Evolutionary conservation across 2,113 vertebrate genomes (phyloP).

Genomic region (Myiozetetes cayanensis): DNA sequence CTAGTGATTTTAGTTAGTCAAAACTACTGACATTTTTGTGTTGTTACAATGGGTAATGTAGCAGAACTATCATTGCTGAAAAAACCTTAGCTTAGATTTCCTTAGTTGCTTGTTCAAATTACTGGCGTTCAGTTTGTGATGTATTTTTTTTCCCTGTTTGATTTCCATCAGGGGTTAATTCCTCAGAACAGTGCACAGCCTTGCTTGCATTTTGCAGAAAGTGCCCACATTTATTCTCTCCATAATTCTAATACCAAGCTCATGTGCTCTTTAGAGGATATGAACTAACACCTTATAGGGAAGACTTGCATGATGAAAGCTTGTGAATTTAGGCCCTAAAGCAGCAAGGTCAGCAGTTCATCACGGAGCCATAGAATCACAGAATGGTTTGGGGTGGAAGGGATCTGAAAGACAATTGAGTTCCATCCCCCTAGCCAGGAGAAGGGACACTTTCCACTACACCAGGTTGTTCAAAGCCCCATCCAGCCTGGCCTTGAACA

Average conservation of each 20-base stretch:
- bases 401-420: accelerated
- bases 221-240: background rate
- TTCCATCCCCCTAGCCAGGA: background rate
- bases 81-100: background rate
- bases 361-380: background rate
- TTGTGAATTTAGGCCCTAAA: background rate
- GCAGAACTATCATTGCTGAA: background rate
- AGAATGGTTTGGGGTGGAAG: background rate
- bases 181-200: background rate
- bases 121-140: background rate
- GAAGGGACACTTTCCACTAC: background rate
- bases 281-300: background rate
- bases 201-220: background rate
- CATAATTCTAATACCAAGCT: background rate
- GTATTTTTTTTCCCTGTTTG: background rate
- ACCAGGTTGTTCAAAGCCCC: background rate
- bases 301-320: background rate
- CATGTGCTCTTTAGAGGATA: background rate
- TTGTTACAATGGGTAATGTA: background rate
- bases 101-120: background rate
- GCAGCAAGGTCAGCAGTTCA: background rate
- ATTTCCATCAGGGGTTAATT: background rate
- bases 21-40: background rate
- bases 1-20: background rate
- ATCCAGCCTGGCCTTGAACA: background rate